Conservation (phyloP, 2,797 vertebrate species). For the Cheirogaleus major region DNA sequence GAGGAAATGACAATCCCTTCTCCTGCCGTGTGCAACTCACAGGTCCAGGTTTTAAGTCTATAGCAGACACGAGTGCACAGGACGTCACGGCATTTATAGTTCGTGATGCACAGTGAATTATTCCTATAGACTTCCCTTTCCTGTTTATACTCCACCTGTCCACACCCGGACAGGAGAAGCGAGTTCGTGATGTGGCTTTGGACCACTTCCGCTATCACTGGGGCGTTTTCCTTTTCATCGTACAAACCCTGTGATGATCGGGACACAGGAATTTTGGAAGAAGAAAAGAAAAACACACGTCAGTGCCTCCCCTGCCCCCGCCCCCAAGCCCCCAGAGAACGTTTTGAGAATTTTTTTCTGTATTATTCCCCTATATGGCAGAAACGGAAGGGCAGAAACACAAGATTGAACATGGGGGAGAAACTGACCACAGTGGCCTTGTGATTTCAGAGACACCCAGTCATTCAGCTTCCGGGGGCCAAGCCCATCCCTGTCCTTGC, state of each 20-base stretch:
- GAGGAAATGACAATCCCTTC: slow-evolving; percentile 71
- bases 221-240: not conserved
- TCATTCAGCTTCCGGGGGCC: not conserved
- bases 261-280: not conserved
- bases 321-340: no score
- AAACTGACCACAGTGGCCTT: no score
- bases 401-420: no score
- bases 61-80: not conserved
- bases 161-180: not conserved
- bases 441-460: not conserved
- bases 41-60: slow-evolving; percentile 1
- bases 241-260: not conserved
- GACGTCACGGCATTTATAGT: not conserved
- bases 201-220: not conserved
- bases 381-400: fast-evolving
- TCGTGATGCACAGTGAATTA: slow-evolving; percentile 46
- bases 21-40: slow-evolving; percentile 81
- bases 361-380: not conserved
- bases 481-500: fast-evolving
- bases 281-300: fast-evolving
- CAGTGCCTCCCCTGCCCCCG: fast-evolving
- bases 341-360: not conserved
- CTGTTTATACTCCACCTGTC: not conserved
- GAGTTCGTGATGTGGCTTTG: not conserved
- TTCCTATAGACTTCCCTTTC: slow-evolving; percentile 22